Base-by-base conservation (phyloP, 2,888 invertebrate species). In the Stramonita haemastoma region DNA sequence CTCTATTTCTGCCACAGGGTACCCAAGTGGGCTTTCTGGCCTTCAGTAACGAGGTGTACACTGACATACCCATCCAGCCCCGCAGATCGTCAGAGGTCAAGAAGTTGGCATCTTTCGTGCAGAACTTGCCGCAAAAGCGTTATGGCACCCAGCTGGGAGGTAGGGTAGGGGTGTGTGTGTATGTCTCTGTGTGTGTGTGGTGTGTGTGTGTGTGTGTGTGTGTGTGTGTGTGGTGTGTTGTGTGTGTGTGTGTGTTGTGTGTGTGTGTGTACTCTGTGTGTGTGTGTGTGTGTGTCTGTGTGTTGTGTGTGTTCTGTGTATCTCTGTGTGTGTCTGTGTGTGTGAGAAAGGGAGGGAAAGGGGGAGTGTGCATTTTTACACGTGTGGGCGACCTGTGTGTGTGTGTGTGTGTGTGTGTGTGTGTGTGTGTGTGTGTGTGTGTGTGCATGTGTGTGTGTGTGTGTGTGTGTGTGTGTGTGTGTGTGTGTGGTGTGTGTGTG, bases 11-110 rank as follows among this genome's bases (percentile, higher is more conserved):
- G 46, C 46, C 46, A 46, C 85, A 85, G 85, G 85, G 29, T n/a
- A 86, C 89, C 56, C 81, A 89, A 22, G 77, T 90, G 8, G 90
- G 90, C 57, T 73, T 90, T 22, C 60, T 90, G 57, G 57, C 89
- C 60, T 90, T 89, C 89, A 90, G 90, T 36, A 73, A 89, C 34
- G 70, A 83, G 57, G 87, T 90, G 46, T 70, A 86, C 81, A 32
- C 36, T n/a, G 83, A 87, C 57, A 29, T 89, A 32, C 60, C 88
- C 57, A 56, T 90, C 34, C 79, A 87, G 36, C 0, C 34, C 15
- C 87, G 85, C 22, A 19, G 60, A 8, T 19, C n/a, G 11, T 29
- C 19, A 19, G 36, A 90, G 60, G 57, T 90, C 22, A 26, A 87
- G 22, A 29, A 79, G 26, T 15, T 90, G 13, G 83, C 57, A 56